Evolutionary conservation across 64 coral and sea anemone genomes (phyloP), one percentile per base, ranked within the genome.

Genomic region (Montipora capricornis): DNA sequence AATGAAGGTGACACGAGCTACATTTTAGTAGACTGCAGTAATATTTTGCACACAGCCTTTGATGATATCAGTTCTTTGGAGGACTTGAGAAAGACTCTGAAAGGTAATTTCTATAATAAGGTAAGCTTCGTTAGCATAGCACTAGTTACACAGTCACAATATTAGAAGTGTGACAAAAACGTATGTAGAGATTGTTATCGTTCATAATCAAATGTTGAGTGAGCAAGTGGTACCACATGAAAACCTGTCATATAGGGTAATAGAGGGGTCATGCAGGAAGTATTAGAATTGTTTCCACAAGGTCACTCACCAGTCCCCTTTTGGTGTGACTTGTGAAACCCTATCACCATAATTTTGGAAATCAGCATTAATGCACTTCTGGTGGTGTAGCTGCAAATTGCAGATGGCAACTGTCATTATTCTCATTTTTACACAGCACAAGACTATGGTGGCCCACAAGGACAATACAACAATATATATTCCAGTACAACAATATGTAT

Each of bases 101-200:
- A 92, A 78, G 80, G 85, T 47, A 71, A 83, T 61, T 92, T 92
- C 45, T 92, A 92, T 85, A 74, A 74, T 84, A 71, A 92, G 80
- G 81, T 92, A 76, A 85, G 4, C 61, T 64, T 64, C 8, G 61
- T 64, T 14, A 64, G 61, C 61, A 64, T 64, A 64, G 61, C 4
- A 64, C 61, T 64, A 64, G 61, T 16, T 64, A 64, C 61, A 64
- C 13, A 64, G 61, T 64, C 61, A 64, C 61, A 64, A 64, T 64
- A 64, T 64, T 64, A 64, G 61, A 64, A 64, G 61, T 64, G 61
- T 64, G 61, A 12, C 61, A 64, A 64, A 64, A 64, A 64, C 9
- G 61, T 64, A 15, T 64, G 13, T 64, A 64, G 61, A 64, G 61
- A 64, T 64, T 64, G 14, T 64, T 64, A 64, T 15, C 61, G 13